Percentiles rank a stretch among this genome's conserved stretches.
phyloP scores from a whole-genome alignment of 2,888 invertebrate genomes.

The Tenodera sinensis region DNA sequence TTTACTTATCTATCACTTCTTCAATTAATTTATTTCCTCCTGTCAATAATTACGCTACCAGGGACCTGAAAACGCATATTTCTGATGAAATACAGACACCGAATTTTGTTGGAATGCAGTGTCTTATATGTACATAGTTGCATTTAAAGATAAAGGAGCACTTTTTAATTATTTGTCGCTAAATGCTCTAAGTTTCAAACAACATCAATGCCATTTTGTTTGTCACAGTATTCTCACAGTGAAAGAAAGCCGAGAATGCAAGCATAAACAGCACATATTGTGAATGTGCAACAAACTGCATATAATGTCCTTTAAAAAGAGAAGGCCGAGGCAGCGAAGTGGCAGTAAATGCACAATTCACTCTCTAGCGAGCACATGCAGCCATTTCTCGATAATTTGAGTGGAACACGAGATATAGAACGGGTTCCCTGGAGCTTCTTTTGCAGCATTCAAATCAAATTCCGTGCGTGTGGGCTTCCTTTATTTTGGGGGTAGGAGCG shows the following conservation, averaged over 20 bases:
- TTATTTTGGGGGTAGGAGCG: not conserved
- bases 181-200: too few relatives aligned
- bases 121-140: too few relatives aligned
- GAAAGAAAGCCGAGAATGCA: not conserved
- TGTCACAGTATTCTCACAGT: not conserved
- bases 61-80: too few relatives aligned
- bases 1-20: too few relatives aligned
- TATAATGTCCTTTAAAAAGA: not conserved
- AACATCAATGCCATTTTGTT: too few relatives aligned
- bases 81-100: too few relatives aligned
- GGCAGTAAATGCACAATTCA: not conserved
- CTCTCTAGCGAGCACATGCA: not conserved
- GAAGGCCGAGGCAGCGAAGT: not conserved
- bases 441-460: not conserved
- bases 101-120: too few relatives aligned
- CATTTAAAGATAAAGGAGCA: too few relatives aligned
- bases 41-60: too few relatives aligned
- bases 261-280: not conserved
- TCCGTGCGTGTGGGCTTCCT: not conserved
- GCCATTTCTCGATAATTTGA: conserved; percentile 3
- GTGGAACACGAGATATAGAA: not conserved
- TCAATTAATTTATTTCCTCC: too few relatives aligned
- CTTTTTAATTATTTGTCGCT: too few relatives aligned
- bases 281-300: not conserved
- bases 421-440: not conserved